Conservation (phyloP, 92 coral and sea anemone genomes). For the Metridium senile region DNA sequence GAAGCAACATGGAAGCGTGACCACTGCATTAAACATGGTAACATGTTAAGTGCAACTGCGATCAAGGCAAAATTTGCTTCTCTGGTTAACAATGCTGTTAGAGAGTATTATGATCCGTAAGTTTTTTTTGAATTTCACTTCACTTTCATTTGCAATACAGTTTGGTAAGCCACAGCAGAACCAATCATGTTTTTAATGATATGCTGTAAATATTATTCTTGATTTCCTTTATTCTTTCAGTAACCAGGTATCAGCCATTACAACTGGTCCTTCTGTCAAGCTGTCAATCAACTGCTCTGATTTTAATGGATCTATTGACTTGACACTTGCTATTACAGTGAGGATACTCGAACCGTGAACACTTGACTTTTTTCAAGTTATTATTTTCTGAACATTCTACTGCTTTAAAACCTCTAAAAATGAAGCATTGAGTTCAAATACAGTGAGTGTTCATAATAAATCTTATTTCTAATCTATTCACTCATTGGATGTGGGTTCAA, state of each 20-base stretch:
- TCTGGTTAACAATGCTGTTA: conserved; percentile 41
- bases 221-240: conserved; percentile 2
- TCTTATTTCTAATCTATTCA: too few species aligned
- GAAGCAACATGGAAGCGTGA: conserved; percentile 38
- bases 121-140: neutral
- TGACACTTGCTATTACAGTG: conserved; percentile 70
- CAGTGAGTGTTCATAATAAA: too few species aligned
- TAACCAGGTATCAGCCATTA: conserved; percentile 3
- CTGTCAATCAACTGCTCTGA: conserved; percentile 24
- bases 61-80: conserved; percentile 49
- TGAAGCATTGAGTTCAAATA: too few species aligned
- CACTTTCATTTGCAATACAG: too few species aligned
- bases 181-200: too few species aligned
- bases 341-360: too few species aligned
- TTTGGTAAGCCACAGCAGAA: too few species aligned
- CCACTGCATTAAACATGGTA: conserved; percentile 27
- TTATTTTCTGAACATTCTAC: too few species aligned
- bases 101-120: neutral
- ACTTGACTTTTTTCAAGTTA: too few species aligned
- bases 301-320: conserved; percentile 27
- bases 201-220: too few species aligned
- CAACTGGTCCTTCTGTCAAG: conserved; percentile 72
- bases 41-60: conserved; percentile 43
- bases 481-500: too few species aligned
- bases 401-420: too few species aligned